Base-by-base conservation (phyloP, 2,797 vertebrate genomes). In the Sebastes variabilis region DNA sequence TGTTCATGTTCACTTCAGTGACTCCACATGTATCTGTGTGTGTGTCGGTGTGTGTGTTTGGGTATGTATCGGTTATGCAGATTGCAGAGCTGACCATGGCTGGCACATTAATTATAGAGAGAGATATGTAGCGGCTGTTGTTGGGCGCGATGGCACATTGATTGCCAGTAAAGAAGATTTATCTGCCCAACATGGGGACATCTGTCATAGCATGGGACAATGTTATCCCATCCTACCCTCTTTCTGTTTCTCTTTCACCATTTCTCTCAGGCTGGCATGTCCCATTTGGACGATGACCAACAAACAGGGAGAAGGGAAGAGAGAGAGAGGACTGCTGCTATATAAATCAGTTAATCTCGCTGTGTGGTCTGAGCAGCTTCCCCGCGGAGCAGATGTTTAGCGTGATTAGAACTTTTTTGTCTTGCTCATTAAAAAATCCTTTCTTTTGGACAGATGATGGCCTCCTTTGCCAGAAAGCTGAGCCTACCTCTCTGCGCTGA, bases 151-250 rank as follows among this genome's bases (percentile, higher is more conserved):
- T 87, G 88, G 88, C 79, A 90, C 87, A 92, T 93, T 93, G 94
- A 94, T 93, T 93, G 90, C 85, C 88, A 84, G 88, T 93, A 92
- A 93, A 93, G 88, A 93, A 93, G 92, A 93, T 93, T 92, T 92
- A 95, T 95, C 83, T 82, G 82, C 89, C 85, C 85, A 87, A 87
- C 86, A 78, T 49, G 77, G 58, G 75, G 85, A 92, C 91, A 94
- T 94, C 91, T 94, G 93, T 94, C 92, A 93, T 84, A 75, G 80
- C 83, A 58, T 46, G 84, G 86, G 72, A 87, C 88, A 84, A 67
- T 84, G 78, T 82, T 82, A 78, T 78, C 66, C 83, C 82, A 42
- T 73, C 87, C 52, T 29, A 69, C 74, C 86, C 75, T 81, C 80
- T 82, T 68, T 82, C 78, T 77, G 83, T 42, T 79, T 64, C 86